phyloP scores from a whole-genome alignment of 2,113 vertebrate species.

The Peromyscus leucopus region DNA sequence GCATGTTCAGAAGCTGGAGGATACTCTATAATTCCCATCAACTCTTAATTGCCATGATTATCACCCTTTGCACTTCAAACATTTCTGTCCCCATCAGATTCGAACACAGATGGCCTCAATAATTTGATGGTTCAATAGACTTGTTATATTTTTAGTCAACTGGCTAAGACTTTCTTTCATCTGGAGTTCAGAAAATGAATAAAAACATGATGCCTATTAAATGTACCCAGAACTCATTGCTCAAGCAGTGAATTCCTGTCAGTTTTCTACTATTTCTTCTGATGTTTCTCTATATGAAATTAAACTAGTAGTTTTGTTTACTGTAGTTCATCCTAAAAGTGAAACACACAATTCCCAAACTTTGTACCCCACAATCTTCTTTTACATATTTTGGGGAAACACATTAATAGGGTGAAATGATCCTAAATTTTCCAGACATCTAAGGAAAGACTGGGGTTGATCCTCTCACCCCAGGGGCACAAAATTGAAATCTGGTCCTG shows the following conservation, averaged over 20 bases:
- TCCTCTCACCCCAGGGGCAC: rapidly evolving
- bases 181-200: not conserved
- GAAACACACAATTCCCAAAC: not conserved
- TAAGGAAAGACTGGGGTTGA: rapidly evolving
- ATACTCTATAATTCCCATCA: rapidly evolving
- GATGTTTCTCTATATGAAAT: no score
- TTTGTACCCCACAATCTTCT: no score
- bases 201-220: not conserved
- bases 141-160: not conserved
- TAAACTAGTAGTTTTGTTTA: no score
- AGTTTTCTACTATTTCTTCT: not conserved
- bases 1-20: no score
- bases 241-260: no score
- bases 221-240: rapidly evolving
- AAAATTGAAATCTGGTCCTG: rapidly evolving
- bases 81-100: not conserved
- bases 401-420: not conserved
- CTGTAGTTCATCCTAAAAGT: rapidly evolving
- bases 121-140: not conserved
- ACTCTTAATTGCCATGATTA: not conserved
- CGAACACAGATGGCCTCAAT: not conserved
- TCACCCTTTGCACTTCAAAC: no score
- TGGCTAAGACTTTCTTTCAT: not conserved
- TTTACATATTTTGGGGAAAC: rapidly evolving
- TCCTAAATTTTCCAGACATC: not conserved